These are phyloP conservation scores for Amiota minor DNA, from an alignment of 2,888 invertebrate genomes.

Conservation along the genomic window DNA sequence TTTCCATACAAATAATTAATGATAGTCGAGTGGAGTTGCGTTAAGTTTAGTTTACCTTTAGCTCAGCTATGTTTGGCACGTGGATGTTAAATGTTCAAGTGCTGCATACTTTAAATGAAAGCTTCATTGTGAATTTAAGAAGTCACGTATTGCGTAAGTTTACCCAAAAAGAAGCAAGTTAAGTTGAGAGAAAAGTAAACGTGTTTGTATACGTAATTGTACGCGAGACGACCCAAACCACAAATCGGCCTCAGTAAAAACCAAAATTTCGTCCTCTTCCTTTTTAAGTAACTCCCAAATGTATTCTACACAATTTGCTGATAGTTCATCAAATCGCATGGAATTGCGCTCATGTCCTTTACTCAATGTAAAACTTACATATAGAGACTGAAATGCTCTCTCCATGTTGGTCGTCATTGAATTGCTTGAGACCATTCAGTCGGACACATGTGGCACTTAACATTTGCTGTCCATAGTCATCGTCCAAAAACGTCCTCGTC, in stretches of 20 bases:
- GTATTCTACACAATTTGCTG: constrained; percentile 34
- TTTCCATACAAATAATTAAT: constrained; percentile 25
- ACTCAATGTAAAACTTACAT: not conserved
- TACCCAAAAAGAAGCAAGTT: not conserved
- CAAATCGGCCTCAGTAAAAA: not conserved
- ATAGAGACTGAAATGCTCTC: constrained; percentile 14
- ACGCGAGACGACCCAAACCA: not conserved
- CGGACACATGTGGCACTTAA: constrained; percentile 24
- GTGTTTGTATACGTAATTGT: constrained; percentile 56
- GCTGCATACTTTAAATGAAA: not conserved
- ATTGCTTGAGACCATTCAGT: not conserved
- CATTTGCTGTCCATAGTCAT: constrained; percentile 3
- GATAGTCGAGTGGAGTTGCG: not conserved
- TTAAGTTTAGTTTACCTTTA: not conserved
- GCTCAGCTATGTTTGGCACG: not conserved
- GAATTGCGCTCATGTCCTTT: constrained; percentile 28
- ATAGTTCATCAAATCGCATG: constrained; percentile 40
- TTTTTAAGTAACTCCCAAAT: constrained; percentile 22
- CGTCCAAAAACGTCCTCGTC: not conserved
- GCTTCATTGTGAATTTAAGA: not conserved
- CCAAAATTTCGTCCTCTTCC: not conserved
- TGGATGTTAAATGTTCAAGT: constrained; percentile 5
- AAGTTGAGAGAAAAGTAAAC: constrained; percentile 41
- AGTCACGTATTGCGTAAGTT: constrained; percentile 27
- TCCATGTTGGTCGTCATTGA: constrained; percentile 8